These are phyloP conservation scores for Sericinus montela DNA, from an alignment of 2,888 invertebrate genomes.

Conservation along the genomic window DNA sequence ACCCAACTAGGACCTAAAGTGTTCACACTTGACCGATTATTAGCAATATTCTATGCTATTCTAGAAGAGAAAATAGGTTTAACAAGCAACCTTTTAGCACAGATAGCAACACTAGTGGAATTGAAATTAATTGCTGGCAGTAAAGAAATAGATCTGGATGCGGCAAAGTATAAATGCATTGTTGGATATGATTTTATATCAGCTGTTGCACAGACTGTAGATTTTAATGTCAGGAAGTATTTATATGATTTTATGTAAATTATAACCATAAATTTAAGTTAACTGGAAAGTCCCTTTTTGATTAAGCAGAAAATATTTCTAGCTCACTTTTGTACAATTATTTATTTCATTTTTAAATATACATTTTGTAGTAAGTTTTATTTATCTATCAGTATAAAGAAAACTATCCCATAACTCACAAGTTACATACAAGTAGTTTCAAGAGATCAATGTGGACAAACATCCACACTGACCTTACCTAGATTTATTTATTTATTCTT, in stretches of 20 bases:
- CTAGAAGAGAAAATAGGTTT: constrained; percentile 90
- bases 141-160: constrained; percentile 86
- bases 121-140: constrained; percentile 87
- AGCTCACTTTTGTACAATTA: too few species aligned
- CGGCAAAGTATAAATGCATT: constrained; percentile 92
- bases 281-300: too few species aligned
- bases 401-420: too few species aligned
- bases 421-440: too few species aligned
- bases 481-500: too few species aligned
- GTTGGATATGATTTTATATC: constrained; percentile 90
- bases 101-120: constrained; percentile 92
- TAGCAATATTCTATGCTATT: constrained; percentile 95
- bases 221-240: constrained; percentile 87
- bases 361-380: too few species aligned
- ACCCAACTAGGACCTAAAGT: constrained; percentile 90
- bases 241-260: constrained; percentile 82
- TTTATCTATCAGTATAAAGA: too few species aligned
- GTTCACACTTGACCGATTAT: constrained; percentile 88
- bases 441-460: too few species aligned
- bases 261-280: too few species aligned
- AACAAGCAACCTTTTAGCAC: constrained; percentile 91
- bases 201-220: constrained; percentile 86
- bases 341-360: too few species aligned
- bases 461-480: too few species aligned
- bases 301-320: too few species aligned